Conservation (phyloP, 2,113 vertebrate species). For the Dissostichus mawsoni region DNA sequence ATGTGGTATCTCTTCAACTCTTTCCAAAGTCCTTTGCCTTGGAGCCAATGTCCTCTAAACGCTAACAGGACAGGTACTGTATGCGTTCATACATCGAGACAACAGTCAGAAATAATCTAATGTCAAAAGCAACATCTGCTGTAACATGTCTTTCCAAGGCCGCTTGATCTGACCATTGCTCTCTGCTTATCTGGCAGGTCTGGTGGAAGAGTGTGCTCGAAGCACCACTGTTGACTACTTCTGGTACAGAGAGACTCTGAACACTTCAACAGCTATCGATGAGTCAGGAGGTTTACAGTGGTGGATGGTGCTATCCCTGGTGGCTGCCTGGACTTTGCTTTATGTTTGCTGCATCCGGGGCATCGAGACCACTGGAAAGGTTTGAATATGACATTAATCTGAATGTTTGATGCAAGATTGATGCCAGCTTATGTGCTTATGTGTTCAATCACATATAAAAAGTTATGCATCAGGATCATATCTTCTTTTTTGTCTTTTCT, state of each 20-base stretch:
- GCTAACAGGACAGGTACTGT: slow-evolving; percentile 89
- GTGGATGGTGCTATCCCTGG: slow-evolving; percentile 91
- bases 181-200: slow-evolving; percentile 70
- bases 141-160: neutral
- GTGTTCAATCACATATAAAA: neutral
- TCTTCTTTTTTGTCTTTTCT: slow-evolving; percentile 2
- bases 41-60: slow-evolving; percentile 90
- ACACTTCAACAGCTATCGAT: slow-evolving; percentile 85
- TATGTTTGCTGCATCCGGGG: slow-evolving; percentile 93
- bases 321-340: slow-evolving; percentile 90
- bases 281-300: slow-evolving; percentile 90
- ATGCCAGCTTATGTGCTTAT: neutral
- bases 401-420: neutral
- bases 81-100: neutral
- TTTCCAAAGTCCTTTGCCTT: slow-evolving; percentile 94
- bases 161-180: neutral
- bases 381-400: slow-evolving; percentile 50
- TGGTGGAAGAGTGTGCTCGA: slow-evolving; percentile 86
- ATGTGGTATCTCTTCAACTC: slow-evolving; percentile 99
- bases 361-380: slow-evolving; percentile 98
- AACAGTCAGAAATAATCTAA: neutral
- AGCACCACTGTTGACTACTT: slow-evolving; percentile 94
- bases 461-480: neutral
- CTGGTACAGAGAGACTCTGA: slow-evolving; percentile 96
- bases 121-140: neutral